phyloP scores from a whole-genome alignment of 2,113 vertebrate species.

The Boleophthalmus pectinirostris region DNA sequence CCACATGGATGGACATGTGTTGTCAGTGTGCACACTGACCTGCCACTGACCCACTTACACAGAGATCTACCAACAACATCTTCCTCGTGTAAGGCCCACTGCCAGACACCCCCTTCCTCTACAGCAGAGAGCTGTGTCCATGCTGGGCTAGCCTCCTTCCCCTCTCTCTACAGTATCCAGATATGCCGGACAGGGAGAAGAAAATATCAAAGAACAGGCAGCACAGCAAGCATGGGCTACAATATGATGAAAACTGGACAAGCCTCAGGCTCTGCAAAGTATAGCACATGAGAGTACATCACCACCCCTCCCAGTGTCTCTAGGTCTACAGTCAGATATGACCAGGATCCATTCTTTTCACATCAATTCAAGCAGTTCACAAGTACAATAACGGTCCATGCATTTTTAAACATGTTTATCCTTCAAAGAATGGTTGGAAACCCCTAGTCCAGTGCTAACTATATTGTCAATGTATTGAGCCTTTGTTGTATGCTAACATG shows the following conservation, averaged over 20 bases:
- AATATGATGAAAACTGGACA: constrained; percentile 14
- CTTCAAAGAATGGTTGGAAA: neutral
- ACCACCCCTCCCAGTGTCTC: neutral
- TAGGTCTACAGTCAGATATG: neutral
- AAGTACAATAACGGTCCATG: neutral
- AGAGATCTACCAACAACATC: constrained; percentile 33
- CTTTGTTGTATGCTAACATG: neutral
- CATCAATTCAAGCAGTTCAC: neutral
- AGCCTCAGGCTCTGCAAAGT: neutral
- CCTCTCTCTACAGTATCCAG: constrained; percentile 43
- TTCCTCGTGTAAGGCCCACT: constrained; percentile 6
- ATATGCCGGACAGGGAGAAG: constrained; percentile 29
- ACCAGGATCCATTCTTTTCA: neutral
- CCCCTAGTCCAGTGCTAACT: neutral
- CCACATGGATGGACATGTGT: constrained; percentile 34
- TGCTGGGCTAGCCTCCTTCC: constrained; percentile 42
- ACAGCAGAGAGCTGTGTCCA: constrained; percentile 32
- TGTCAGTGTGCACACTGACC: constrained; percentile 35
- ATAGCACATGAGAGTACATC: neutral
- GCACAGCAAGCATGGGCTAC: constrained; percentile 14
- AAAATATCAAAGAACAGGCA: constrained; percentile 55
- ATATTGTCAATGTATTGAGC: neutral
- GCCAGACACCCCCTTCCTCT: constrained; percentile 19
- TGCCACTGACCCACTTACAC: constrained; percentile 53
- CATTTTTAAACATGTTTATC: neutral